These are phyloP conservation scores for Tachysurus vachellii DNA, from an alignment of 2,113 vertebrate species.

Conservation along the genomic window DNA sequence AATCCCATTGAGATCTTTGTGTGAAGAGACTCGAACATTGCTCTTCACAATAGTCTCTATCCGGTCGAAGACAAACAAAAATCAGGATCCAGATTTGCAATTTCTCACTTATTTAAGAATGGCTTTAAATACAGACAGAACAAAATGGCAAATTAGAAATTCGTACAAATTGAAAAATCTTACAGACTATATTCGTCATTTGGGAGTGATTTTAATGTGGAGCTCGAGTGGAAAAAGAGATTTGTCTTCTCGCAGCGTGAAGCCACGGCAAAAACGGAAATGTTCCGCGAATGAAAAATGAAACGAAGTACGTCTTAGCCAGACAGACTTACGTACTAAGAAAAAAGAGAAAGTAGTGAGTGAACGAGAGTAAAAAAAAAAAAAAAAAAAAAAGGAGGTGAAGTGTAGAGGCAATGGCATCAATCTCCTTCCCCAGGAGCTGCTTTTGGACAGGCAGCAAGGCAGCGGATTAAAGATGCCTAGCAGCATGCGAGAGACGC, in stretches of 20 bases:
- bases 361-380: conserved; percentile 15
- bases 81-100: not conserved
- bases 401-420: conserved; percentile 2
- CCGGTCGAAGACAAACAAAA: not conserved
- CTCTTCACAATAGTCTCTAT: not conserved
- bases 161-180: not conserved
- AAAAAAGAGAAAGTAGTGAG: not conserved
- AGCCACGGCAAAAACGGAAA: not conserved
- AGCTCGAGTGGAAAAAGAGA: not conserved
- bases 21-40: not conserved
- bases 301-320: not conserved
- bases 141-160: not conserved
- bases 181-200: not conserved
- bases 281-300: conserved; percentile 15
- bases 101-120: not conserved
- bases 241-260: not conserved
- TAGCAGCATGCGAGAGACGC: not conserved
- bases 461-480: conserved; percentile 32
- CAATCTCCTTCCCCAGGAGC: conserved; percentile 28
- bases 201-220: not conserved
- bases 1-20: not conserved
- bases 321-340: not conserved
- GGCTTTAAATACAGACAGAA: not conserved
- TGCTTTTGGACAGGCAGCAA: conserved; percentile 30
- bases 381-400: not conserved